These are phyloP conservation scores for Apotomis capreana DNA, from an alignment of 2,888 invertebrate species.

Conservation along the genomic window DNA sequence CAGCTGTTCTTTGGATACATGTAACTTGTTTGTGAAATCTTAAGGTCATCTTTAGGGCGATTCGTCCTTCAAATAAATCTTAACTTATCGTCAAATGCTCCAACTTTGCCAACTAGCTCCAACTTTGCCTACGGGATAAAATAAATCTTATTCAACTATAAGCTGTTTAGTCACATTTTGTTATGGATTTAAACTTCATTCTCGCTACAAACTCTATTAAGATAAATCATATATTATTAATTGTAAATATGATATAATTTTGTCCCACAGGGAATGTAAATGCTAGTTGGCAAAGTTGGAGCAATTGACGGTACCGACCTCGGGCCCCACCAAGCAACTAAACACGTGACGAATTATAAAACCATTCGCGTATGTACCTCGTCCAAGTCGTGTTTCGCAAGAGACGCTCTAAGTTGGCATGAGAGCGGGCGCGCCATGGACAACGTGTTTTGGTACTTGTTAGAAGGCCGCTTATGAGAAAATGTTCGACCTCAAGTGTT, in stretches of 20 bases:
- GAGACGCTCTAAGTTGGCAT: constrained; percentile 50
- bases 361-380: constrained; percentile 53
- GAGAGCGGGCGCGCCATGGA: constrained; percentile 49
- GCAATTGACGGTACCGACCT: constrained; percentile 51
- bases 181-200: no score
- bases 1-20: neutral
- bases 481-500: constrained; percentile 65
- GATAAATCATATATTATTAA: no score
- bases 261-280: no score
- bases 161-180: no score
- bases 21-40: neutral
- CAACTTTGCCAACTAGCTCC: no score
- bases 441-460: constrained; percentile 45
- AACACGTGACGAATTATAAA: constrained; percentile 51
- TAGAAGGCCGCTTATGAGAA: constrained; percentile 68
- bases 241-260: no score
- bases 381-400: constrained; percentile 53
- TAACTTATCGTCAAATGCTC: neutral
- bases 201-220: no score
- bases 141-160: no score
- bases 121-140: no score
- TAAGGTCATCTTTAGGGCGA: constrained; percentile 2
- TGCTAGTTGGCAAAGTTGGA: no score
- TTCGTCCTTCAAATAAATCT: neutral
- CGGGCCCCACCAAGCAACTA: constrained; percentile 64